phyloP scores from a whole-genome alignment of 2,888 invertebrate genomes.

The Chaetogeoica ovagalla region DNA sequence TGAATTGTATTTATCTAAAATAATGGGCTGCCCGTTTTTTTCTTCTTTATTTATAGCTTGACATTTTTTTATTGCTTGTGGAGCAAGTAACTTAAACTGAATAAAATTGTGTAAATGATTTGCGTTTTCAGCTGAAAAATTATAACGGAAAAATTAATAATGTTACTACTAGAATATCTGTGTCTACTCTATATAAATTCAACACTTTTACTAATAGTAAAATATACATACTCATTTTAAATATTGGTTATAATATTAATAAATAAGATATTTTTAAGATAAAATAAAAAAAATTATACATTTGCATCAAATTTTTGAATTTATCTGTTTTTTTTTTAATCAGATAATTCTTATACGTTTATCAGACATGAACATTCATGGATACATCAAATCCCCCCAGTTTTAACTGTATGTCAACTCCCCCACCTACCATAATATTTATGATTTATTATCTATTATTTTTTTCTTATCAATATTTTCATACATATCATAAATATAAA shows the following conservation, averaged over 20 bases:
- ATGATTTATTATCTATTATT: too few species aligned
- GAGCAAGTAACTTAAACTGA: constrained; percentile 26
- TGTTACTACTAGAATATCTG: background rate
- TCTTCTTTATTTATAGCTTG: constrained; percentile 28
- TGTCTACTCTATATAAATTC: background rate
- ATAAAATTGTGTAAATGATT: background rate
- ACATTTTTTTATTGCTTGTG: constrained; percentile 26
- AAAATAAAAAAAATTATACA: background rate
- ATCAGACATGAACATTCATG: too few species aligned
- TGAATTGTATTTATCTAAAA: constrained; percentile 35
- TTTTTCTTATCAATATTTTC: too few species aligned
- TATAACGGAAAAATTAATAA: background rate
- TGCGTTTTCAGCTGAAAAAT: background rate
- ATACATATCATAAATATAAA: too few species aligned
- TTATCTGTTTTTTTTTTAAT: background rate
- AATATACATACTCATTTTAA: constrained; percentile 4
- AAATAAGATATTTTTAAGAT: background rate
- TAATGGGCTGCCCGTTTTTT: constrained; percentile 17
- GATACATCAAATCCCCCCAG: too few species aligned
- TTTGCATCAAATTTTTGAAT: background rate
- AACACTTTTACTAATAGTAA: background rate
- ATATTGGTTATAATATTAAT: background rate
- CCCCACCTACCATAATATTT: too few species aligned
- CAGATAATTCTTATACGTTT: background rate
- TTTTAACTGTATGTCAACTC: too few species aligned